phyloP scores from a whole-genome alignment of 2,113 vertebrate species.

The Uria aalge region DNA sequence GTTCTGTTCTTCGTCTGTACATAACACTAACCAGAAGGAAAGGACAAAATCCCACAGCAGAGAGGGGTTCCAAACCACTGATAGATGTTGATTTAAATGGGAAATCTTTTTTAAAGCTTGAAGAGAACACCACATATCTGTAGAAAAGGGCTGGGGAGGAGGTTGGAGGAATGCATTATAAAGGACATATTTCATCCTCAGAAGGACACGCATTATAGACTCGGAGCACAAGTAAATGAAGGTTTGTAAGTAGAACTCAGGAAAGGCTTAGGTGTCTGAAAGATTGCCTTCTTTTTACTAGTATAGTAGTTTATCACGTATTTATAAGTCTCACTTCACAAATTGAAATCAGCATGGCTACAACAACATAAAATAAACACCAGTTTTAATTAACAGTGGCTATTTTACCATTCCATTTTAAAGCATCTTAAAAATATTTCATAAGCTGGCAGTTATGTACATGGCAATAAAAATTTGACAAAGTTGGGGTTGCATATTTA shows the following conservation, averaged over 20 bases:
- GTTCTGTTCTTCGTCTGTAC: conserved; percentile 49
- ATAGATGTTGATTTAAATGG: conserved; percentile 27
- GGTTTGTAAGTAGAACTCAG: neutral
- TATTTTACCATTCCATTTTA: neutral
- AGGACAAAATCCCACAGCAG: conserved; percentile 4
- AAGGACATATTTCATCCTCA: neutral
- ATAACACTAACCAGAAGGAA: conserved; percentile 21
- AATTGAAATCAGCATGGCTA: neutral
- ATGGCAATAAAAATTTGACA: neutral
- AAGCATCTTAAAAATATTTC: neutral
- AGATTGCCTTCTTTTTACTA: neutral
- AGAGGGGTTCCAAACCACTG: neutral
- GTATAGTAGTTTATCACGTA: neutral
- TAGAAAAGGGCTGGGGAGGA: neutral
- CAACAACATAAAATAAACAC: neutral
- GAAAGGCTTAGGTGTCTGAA: neutral
- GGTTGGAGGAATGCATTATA: neutral
- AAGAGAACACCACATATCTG: neutral
- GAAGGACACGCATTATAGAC: neutral
- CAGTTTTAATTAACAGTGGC: neutral
- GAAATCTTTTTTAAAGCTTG: conserved; percentile 6
- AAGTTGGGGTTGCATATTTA: neutral
- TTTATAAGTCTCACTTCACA: neutral
- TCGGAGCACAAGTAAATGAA: neutral
- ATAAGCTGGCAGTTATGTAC: neutral